Evolutionary conservation across 2,797 vertebrate genomes (phyloP).

Genomic region (Anguilla anguilla): DNA sequence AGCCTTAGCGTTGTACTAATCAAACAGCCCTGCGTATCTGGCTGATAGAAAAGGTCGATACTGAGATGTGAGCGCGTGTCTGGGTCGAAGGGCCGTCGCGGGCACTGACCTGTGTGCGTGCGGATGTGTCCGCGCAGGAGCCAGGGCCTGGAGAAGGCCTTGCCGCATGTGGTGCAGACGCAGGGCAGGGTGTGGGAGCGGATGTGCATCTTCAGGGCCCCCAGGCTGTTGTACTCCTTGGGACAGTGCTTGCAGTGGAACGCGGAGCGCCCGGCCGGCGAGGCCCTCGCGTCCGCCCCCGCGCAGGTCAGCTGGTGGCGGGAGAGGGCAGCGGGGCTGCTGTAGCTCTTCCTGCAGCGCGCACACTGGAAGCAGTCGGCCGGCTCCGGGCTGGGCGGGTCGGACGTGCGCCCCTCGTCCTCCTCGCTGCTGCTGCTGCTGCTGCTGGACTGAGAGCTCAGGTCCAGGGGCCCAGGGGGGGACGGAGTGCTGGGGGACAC

Average conservation of each 20-base stretch:
- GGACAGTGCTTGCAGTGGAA: conserved; percentile 97
- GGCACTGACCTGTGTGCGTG: conserved; percentile 90
- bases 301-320: conserved; percentile 80
- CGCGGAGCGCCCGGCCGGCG: conserved; percentile 61
- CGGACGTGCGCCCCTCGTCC: conserved; percentile 85
- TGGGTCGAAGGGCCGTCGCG: not conserved
- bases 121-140: conserved; percentile 94
- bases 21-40: conserved; percentile 25
- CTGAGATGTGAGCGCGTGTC: not conserved
- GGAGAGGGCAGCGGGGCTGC: conserved; percentile 80
- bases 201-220: conserved; percentile 98
- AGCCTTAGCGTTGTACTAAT: conserved; percentile 51
- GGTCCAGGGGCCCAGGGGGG: conserved; percentile 76
- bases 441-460: conserved; percentile 75
- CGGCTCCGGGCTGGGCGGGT: conserved; percentile 80
- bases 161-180: conserved; percentile 92
- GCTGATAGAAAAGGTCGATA: not conserved
- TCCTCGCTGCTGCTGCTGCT: conserved; percentile 82
- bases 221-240: conserved; percentile 94
- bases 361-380: conserved; percentile 77
- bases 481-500: conserved; percentile 60
- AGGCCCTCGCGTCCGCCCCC: not conserved
- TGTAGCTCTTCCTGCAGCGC: conserved; percentile 81
- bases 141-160: conserved; percentile 97
- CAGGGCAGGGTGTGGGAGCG: conserved; percentile 96